Base-by-base conservation (phyloP, 2,113 vertebrate species). In the Rhineura floridana region DNA sequence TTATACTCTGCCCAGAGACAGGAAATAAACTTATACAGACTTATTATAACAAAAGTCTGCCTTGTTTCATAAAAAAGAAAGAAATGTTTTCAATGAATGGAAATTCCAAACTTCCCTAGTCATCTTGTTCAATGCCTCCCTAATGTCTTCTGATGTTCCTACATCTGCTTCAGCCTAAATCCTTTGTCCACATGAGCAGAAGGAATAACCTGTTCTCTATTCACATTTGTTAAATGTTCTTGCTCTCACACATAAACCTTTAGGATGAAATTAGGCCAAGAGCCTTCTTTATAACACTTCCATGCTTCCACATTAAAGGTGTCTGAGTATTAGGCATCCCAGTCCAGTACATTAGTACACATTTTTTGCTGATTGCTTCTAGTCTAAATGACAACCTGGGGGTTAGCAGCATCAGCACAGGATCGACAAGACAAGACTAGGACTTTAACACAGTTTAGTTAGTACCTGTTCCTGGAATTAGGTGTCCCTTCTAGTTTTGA, bases 1-100 rank as follows among this genome's bases (percentile, higher is more conserved):
- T 50, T 83, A 77, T 39, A 83, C 15, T 39, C 72, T 50, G n/a
- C 33, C 42, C 55, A 88, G 86, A 88, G 52, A 73, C 87, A 83
- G 80, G 80, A 88, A 76, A 88, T 73, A 76, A 76, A 82, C 33
- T 36, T 46, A 82, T 82, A 50, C 12, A 44, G 46, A 44, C 42
- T n/a, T 13, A 59, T 59, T 59, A 59, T 59, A 59, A 21, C 55
- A 65, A 3, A 82, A 33, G 36, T 44, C 59, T 52, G 13, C 63
- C 36, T 42, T 55, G n/a, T 48, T 44, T 46, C 13, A 65, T 81
- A 42, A 81, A 59, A 81, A 63, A 76, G 25, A 15, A 25, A 75
- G 52, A 75, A 75, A 72, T 50, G 42, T 42, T 17, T 69, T 87
- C 48, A 28, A 25, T 70, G 63, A 87, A 67, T 70, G n/a, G 39